These are phyloP conservation scores for Limosa lapponica DNA, from an alignment of 2,797 vertebrate genomes.

Conservation along the genomic window DNA sequence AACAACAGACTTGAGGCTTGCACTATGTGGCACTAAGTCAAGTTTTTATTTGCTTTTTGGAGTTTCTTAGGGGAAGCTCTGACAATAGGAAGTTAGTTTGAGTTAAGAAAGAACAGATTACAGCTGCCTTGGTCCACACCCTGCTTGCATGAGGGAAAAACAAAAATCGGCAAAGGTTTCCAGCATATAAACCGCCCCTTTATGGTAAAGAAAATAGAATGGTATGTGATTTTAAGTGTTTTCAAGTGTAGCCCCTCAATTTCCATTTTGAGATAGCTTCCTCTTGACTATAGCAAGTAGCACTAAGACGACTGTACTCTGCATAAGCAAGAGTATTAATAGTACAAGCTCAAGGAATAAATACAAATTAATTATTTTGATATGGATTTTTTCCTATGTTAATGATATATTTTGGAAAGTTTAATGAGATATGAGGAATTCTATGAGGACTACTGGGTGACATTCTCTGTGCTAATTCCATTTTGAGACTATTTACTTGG, in stretches of 20 bases:
- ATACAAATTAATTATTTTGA: not conserved
- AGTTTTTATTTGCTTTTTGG: not conserved
- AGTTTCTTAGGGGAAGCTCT: not conserved
- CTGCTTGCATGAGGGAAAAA: not conserved
- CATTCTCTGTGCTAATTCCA: not conserved
- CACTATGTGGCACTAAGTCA: not conserved
- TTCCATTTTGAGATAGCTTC: not conserved
- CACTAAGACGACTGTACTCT: not conserved
- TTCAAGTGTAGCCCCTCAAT: not conserved
- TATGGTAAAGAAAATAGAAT: not conserved
- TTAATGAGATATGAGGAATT: not conserved
- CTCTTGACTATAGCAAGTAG: not conserved
- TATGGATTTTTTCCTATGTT: not conserved
- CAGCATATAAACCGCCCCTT: not conserved
- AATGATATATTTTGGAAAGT: not conserved
- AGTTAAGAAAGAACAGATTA: not conserved
- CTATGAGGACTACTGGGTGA: fast-evolving
- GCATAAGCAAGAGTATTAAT: not conserved
- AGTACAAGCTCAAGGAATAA: not conserved
- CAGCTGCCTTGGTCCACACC: not conserved
- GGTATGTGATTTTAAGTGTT: not conserved
- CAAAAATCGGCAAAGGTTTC: not conserved
- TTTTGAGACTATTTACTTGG: not conserved
- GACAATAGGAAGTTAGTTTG: not conserved
- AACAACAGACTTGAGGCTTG: not conserved